phyloP scores from a whole-genome alignment of 2,113 vertebrate genomes.

The Triplophysa siluroides region DNA sequence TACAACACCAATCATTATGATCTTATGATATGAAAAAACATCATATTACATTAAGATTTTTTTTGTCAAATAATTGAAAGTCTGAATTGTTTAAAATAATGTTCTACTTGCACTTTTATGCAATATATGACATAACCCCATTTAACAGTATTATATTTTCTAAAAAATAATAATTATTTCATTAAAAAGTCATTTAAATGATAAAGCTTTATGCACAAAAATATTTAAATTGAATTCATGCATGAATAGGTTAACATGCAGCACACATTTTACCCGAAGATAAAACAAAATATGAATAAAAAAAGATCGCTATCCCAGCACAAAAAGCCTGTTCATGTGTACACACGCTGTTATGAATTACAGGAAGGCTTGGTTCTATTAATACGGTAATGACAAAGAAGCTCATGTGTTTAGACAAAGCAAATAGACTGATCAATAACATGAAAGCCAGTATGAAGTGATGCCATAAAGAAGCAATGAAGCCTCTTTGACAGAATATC shows the following conservation, averaged over 20 bases:
- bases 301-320: neutral
- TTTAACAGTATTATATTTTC: neutral
- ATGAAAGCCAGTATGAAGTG: neutral
- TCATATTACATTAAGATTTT: neutral
- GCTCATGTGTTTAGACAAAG: slow-evolving; percentile 23
- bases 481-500: neutral
- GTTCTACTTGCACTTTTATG: no score
- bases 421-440: slow-evolving; percentile 34
- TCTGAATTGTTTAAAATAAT: no score
- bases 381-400: slow-evolving; percentile 19
- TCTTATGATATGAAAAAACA: neutral
- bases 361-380: slow-evolving; percentile 18
- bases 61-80: neutral
- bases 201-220: no score
- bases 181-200: no score
- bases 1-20: neutral
- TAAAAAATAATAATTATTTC: no score
- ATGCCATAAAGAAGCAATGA: neutral
- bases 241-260: neutral
- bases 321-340: neutral
- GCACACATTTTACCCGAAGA: neutral
- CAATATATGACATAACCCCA: no score
- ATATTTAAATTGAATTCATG: no score
- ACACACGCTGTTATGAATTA: slow-evolving; percentile 2
- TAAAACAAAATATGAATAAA: neutral